Conservation (phyloP, 2,797 vertebrate species). For the Coreius guichenoti region DNA sequence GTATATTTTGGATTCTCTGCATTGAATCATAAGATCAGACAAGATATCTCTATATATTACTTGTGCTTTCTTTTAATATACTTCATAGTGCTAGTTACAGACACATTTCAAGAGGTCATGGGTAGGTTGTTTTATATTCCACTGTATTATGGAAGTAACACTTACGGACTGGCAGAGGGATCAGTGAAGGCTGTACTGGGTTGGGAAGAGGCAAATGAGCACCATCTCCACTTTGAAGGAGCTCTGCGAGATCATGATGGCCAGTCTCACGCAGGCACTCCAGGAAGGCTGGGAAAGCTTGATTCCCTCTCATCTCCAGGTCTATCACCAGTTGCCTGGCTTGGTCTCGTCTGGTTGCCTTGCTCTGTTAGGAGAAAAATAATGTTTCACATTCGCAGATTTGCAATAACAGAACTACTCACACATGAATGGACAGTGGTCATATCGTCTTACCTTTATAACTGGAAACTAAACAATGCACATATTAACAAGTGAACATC, state of each 20-base stretch:
- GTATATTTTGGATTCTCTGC: conserved; percentile 61
- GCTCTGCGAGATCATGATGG: conserved; percentile 74
- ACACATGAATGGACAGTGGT: background rate
- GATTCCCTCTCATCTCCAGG: conserved; percentile 87
- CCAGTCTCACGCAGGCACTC: conserved; percentile 83
- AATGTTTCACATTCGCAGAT: background rate
- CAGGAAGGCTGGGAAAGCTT: conserved; percentile 85
- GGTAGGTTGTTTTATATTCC: background rate
- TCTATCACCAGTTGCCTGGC: conserved; percentile 86
- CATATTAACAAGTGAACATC: conserved; percentile 21
- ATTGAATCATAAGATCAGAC: conserved; percentile 3
- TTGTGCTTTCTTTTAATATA: background rate
- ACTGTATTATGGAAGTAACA: conserved; percentile 36
- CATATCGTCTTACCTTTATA: background rate
- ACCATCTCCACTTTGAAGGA: conserved; percentile 71
- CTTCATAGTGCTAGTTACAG: background rate
- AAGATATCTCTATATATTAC: background rate
- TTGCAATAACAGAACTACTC: background rate
- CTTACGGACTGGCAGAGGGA: conserved; percentile 75
- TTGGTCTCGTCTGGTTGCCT: conserved; percentile 82
- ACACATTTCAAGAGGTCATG: background rate
- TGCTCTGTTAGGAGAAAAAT: conserved; percentile 69
- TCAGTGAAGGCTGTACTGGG: conserved; percentile 59
- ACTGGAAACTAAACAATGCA: background rate
- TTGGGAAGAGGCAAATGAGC: conserved; percentile 29